Evolutionary conservation across 53 echinoderm and acorn worm genomes (phyloP).

Genomic region (Patiria pectinifera): DNA sequence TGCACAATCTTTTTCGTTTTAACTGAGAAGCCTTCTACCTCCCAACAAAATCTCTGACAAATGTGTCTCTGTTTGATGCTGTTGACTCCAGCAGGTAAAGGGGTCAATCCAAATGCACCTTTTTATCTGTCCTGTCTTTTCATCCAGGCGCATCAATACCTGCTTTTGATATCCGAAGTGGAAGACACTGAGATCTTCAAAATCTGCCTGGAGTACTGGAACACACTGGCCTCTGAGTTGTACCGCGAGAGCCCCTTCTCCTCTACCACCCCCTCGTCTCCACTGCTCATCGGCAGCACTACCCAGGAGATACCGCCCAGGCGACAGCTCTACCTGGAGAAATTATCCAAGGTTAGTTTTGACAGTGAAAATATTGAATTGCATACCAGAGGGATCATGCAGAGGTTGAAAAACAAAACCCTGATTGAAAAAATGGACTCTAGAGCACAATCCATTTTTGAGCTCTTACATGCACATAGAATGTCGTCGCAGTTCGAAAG

Average conservation of each 20-base stretch:
- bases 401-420: too few species aligned
- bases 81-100: background rate
- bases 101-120: background rate
- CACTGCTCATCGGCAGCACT: slow-evolving; percentile 77
- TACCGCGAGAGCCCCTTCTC: slow-evolving; percentile 97
- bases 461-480: too few species aligned
- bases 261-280: slow-evolving; percentile 90
- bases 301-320: slow-evolving; percentile 91
- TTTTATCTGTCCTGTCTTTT: background rate
- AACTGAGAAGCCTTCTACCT: too few species aligned
- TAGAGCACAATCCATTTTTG: too few species aligned
- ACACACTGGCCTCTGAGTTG: slow-evolving; percentile 88
- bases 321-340: slow-evolving; percentile 82
- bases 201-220: slow-evolving; percentile 98
- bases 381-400: too few species aligned
- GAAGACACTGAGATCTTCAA: slow-evolving; percentile 99
- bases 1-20: too few species aligned
- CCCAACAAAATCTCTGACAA: too few species aligned
- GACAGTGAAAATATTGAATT: too few species aligned
- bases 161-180: slow-evolving; percentile 92
- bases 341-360: slow-evolving; percentile 83
- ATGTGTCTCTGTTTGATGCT: too few species aligned
- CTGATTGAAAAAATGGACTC: too few species aligned
- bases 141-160: slow-evolving; percentile 89
- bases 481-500: too few species aligned